These are phyloP conservation scores for Arrhopalites spinosus DNA, from an alignment of 2,888 invertebrate species.

Conservation along the genomic window DNA sequence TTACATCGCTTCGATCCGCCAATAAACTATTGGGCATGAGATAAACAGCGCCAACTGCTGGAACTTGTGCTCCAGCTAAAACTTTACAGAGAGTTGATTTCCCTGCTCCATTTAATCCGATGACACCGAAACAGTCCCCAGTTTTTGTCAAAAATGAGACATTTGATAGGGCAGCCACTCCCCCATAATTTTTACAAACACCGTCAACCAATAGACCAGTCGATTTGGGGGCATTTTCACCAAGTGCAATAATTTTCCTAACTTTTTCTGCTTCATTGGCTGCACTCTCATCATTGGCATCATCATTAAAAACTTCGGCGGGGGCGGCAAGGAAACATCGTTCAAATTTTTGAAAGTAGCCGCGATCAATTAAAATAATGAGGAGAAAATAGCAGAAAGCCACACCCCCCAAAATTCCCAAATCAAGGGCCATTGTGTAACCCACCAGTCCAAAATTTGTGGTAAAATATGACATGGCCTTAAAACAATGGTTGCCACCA, in stretches of 20 bases:
- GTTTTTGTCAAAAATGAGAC: constrained; percentile 36
- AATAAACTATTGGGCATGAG: constrained; percentile 33
- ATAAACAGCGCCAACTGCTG: constrained; percentile 30
- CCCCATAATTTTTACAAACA: constrained; percentile 39
- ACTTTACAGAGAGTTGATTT: constrained; percentile 35
- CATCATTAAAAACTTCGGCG: constrained; percentile 28
- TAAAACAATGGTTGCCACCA: constrained; percentile 14
- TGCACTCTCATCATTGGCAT: constrained; percentile 29
- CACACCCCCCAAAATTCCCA: constrained; percentile 6
- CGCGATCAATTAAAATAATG: constrained; percentile 29
- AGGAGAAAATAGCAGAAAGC: constrained; percentile 27
- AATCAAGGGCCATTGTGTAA: constrained; percentile 30
- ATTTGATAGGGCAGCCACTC: constrained; percentile 29
- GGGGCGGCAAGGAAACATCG: constrained; percentile 36
- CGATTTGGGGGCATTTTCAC: constrained; percentile 21
- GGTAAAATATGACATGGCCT: constrained; percentile 25
- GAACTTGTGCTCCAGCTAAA: constrained; percentile 28
- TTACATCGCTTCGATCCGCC: constrained; percentile 23
- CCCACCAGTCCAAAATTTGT: constrained; percentile 27
- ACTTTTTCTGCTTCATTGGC: constrained; percentile 40
- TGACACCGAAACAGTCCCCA: constrained; percentile 40
- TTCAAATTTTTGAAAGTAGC: constrained; percentile 24
- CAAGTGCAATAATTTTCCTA: constrained; percentile 34
- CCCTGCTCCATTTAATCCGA: constrained; percentile 36
- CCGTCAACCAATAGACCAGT: constrained; percentile 40